Conservation (phyloP, 2,797 vertebrate genomes). For the Phalloptychus januarius region DNA sequence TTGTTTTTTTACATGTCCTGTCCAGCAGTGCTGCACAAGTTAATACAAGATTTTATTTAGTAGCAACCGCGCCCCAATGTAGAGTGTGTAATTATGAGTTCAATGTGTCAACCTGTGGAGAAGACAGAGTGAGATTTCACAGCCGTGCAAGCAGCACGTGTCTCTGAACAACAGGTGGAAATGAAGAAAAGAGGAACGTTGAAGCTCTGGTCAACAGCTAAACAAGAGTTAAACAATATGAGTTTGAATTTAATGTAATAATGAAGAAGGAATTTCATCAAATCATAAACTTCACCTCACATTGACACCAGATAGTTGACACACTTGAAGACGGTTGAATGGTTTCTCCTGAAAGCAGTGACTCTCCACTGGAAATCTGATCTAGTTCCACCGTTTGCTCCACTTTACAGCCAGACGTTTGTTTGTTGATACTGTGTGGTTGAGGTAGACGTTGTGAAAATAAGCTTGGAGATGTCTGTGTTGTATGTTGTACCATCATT, state of each 20-base stretch:
- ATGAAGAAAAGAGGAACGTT: background rate
- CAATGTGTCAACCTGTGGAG: background rate
- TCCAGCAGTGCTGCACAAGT: too few relatives aligned
- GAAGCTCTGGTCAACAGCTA: background rate
- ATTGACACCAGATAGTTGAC: too few relatives aligned
- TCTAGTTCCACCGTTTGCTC: background rate
- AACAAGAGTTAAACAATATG: too few relatives aligned
- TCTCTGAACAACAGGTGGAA: background rate
- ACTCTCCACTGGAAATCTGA: background rate
- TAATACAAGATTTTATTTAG: too few relatives aligned
- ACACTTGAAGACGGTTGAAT: background rate
- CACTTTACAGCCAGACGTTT: background rate
- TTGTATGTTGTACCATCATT: background rate
- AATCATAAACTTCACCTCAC: too few relatives aligned
- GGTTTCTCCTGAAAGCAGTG: background rate
- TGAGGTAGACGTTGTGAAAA: background rate
- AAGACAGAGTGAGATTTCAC: too few relatives aligned
- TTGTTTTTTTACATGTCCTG: too few relatives aligned
- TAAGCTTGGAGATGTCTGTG: background rate
- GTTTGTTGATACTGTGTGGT: background rate
- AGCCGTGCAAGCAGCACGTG: background rate
- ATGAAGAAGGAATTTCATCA: too few relatives aligned
- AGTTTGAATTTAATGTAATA: too few relatives aligned
- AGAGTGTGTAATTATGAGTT: background rate
- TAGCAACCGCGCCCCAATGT: too few relatives aligned